phyloP scores from a whole-genome alignment of 2,113 vertebrate genomes.

The Cheirogaleus medius region DNA sequence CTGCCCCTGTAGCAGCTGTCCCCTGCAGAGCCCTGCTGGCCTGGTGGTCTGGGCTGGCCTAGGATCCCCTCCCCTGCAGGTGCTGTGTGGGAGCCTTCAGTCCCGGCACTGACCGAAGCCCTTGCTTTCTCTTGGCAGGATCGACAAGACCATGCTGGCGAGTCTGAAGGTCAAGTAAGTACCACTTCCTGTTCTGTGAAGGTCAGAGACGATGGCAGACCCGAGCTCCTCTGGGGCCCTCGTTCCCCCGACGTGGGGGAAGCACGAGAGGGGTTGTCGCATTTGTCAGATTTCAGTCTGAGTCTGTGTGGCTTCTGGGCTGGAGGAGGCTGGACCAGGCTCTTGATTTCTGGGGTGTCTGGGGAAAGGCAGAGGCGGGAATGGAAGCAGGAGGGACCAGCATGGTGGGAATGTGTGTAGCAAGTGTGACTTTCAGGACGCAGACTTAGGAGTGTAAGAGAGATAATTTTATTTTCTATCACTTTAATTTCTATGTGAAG shows the following conservation, averaged over 20 bases:
- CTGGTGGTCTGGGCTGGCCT: neutral
- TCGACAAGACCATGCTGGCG: constrained; percentile 89
- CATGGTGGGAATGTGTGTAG: neutral
- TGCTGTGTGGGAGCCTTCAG: neutral
- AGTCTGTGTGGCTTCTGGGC: neutral
- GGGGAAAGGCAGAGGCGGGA: neutral
- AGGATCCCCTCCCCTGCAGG: neutral
- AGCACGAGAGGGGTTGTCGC: neutral
- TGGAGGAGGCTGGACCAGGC: neutral
- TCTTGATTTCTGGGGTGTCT: neutral
- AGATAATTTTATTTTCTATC: constrained; percentile 5
- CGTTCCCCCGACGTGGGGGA: neutral
- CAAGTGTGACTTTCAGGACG: neutral
- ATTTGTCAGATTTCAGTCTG: neutral
- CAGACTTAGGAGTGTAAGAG: neutral
- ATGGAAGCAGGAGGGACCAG: neutral
- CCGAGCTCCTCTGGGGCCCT: neutral
- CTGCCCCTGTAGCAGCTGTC: neutral
- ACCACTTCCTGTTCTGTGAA: neutral
- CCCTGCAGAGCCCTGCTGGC: neutral
- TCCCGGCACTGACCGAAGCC: neutral
- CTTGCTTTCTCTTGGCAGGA: constrained; percentile 84
- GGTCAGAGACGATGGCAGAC: neutral
- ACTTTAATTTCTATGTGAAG: neutral
- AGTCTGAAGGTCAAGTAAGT: constrained; percentile 91